Evolutionary conservation across 2,888 invertebrate genomes (phyloP), one percentile per base, ranked within the genome.

Genomic region (Argynnis bischoffii): DNA sequence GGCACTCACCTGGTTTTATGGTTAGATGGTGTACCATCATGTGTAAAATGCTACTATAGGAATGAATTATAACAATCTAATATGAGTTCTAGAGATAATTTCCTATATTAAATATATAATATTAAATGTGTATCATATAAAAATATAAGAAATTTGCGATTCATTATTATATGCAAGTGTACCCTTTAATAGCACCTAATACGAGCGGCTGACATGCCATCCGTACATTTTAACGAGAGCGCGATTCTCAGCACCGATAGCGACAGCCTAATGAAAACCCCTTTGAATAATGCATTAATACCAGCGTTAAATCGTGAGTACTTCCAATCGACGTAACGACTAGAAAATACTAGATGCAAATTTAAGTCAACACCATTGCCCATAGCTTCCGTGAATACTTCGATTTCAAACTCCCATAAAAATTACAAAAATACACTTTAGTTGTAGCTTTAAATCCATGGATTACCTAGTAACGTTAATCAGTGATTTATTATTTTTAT

Each of bases 281-380:
- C 84, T 85, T 84, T 92, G 92, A 92, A 92, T 92, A 92, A 92
- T 92, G 92, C 92, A 92, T 92, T 90, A 88, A 92, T 90, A 90
- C 89, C 80, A 87, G 92, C 90, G 90, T 91, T 92, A 90, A 91
- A 91, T 90, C 92, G 91, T 92, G 92, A 89, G 89, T 88, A 88
- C 87, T 84, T 83, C 86, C 88, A 87, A 89, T 90, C 86, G 84
- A 82, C 81, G 81, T 81, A 81, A 86, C 87, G 81, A 86, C 84
- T 83, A 82, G 87, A 89, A 87, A 86, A 88, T 87, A 86, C 87
- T 82, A 85, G 88, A 91, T 92, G 90, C 88, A 92, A 91, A 90
- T 92, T 88, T 79, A 83, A 90, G 83, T 87, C 85, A 87, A 87
- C 86, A 85, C 82, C 80, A 79, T 87, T 84, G 83, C 82, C 77